Conservation (phyloP, 92 coral and sea anemone genomes). For the Metridium senile region DNA sequence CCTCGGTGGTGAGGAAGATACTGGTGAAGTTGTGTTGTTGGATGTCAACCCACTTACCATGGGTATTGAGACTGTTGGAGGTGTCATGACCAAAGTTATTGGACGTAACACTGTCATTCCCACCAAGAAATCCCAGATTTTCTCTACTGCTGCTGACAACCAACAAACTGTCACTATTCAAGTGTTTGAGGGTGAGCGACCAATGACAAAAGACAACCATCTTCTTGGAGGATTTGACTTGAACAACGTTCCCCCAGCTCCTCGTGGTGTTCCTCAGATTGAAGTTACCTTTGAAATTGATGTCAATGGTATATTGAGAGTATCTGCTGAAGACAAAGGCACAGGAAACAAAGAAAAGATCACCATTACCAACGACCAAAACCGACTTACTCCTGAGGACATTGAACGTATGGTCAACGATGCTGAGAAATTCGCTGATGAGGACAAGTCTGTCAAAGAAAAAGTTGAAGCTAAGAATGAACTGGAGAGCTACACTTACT, state of each 20-base stretch:
- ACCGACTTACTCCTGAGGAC: constrained; percentile 96
- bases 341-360: constrained; percentile 99
- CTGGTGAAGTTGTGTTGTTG: constrained; percentile 95
- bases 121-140: constrained; percentile 96
- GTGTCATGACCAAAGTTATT: constrained; percentile 98
- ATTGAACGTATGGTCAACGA: constrained; percentile 98
- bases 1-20: constrained; percentile 97
- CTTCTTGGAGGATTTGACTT: constrained; percentile 94
- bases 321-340: constrained; percentile 99
- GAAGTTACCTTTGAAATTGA: constrained; percentile 98
- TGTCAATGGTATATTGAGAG: constrained; percentile 96
- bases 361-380: constrained; percentile 97
- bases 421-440: constrained; percentile 99
- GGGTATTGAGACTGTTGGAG: constrained; percentile 99
- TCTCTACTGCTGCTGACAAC: constrained; percentile 99
- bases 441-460: constrained; percentile 95
- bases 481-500: constrained; percentile 95
- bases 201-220: constrained; percentile 98
- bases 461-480: constrained; percentile 92
- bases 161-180: constrained; percentile 99
- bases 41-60: constrained; percentile 96
- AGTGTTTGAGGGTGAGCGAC: constrained; percentile 97
- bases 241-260: constrained; percentile 98
- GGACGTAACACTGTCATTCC: constrained; percentile 96
- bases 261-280: constrained; percentile 98